A percentile compares a stretch with the other conserved stretches of the same genome.
Evolutionary conservation across 2,888 invertebrate species (phyloP).

Genomic region (Eurytoma californica): DNA sequence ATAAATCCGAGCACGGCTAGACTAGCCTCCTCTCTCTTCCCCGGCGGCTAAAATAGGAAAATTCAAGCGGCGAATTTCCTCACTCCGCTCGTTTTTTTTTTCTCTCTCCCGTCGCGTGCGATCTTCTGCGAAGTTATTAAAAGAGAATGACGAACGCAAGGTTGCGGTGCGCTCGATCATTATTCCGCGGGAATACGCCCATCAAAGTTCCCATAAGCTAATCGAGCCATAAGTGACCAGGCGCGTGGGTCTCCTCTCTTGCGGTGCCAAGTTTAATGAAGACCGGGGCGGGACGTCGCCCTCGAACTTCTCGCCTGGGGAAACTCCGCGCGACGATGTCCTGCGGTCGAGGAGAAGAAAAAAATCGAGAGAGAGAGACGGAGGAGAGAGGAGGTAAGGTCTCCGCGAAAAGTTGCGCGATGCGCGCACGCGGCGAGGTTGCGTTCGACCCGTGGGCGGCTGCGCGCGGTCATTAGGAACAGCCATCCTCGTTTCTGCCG

Average conservation of each 20-base stretch:
- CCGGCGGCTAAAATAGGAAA: background rate
- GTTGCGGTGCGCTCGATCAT: slow-evolving; percentile 47
- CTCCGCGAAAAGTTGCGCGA: background rate
- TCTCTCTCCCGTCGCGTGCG: background rate
- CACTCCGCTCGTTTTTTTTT: slow-evolving; percentile 20
- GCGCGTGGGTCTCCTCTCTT: slow-evolving; percentile 47
- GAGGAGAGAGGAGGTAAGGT: slow-evolving; percentile 31
- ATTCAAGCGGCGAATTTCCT: slow-evolving; percentile 36
- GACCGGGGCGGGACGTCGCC: slow-evolving; percentile 12
- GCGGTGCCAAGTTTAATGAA: slow-evolving; percentile 47
- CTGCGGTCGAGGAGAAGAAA: no score
- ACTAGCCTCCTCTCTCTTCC: background rate
- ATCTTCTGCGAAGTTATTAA: slow-evolving; percentile 37
- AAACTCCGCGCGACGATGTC: no score
- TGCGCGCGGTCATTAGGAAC: slow-evolving; percentile 42
- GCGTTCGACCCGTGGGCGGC: background rate
- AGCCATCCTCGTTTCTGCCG: slow-evolving; percentile 42
- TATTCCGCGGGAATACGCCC: slow-evolving; percentile 52
- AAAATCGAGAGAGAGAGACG: background rate
- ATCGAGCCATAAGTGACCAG: slow-evolving; percentile 40
- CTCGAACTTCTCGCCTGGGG: background rate
- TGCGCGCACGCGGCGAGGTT: no score
- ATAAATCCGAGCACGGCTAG: no score
- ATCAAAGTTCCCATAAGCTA: slow-evolving; percentile 45
- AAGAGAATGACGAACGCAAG: slow-evolving; percentile 45